phyloP scores from a whole-genome alignment of 30 jellyfish, hydroid and myxozoan species.

The Cassiopea andromeda region DNA sequence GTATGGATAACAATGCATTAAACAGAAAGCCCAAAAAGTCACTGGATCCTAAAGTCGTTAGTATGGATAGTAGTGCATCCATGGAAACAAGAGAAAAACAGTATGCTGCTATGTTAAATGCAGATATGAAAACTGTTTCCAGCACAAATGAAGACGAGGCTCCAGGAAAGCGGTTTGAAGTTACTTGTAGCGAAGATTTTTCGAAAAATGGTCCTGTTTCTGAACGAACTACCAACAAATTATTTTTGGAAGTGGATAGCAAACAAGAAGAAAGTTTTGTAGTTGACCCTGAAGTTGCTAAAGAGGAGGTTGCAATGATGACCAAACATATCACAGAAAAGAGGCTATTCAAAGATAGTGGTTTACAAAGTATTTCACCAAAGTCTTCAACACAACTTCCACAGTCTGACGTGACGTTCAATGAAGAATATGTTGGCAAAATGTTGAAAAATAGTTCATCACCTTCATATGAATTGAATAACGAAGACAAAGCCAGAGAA shows the following conservation, averaged over 20 bases:
- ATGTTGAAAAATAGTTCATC: neutral
- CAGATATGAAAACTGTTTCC: neutral
- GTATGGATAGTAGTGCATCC: slow-evolving; percentile 13
- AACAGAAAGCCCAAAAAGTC: slow-evolving; percentile 19
- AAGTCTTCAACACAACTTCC: neutral
- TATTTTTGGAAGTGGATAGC: neutral
- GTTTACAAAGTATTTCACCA: neutral
- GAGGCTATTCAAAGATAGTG: neutral
- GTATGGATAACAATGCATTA: slow-evolving; percentile 10
- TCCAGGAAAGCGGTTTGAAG: neutral
- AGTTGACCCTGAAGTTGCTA: slow-evolving; percentile 9
- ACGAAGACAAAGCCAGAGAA: neutral
- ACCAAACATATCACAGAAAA: slow-evolving; percentile 6
- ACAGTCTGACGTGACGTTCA: neutral
- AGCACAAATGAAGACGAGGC: neutral
- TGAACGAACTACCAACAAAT: neutral
- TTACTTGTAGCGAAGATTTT: neutral
- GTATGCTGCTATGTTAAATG: slow-evolving; percentile 34
- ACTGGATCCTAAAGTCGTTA: slow-evolving; percentile 16
- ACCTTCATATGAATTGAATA: neutral
- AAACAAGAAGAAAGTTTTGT: neutral
- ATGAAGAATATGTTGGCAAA: neutral
- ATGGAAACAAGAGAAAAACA: slow-evolving; percentile 31
- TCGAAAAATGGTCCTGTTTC: neutral
- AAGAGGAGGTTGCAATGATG: neutral